Base-by-base conservation (phyloP, 2,113 vertebrate genomes). In the Chiloscyllium plagiosum region DNA sequence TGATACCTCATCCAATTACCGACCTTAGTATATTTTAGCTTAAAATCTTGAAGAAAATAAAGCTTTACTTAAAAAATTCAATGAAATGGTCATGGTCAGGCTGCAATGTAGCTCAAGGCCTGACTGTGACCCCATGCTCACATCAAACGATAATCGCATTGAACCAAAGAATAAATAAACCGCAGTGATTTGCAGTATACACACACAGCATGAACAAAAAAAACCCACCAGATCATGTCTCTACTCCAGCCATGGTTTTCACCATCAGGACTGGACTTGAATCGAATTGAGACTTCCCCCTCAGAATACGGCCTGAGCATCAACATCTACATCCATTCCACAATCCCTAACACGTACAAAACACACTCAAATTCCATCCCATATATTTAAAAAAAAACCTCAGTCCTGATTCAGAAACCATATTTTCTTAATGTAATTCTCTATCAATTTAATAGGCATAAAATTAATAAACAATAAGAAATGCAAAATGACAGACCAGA, bases 401-500 rank as follows among this genome's bases (percentile, higher is more conserved):
- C 12, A 7, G 50, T 52, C 56, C 87, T 61, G 89, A 33, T n/a
- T 92, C 6, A 37, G 50, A 90, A 90, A 90, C 52, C 52, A 65
- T 33, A 93, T 37, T 19, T 66, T 83, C 65, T 93, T 61, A 66
- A 66, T 66, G 89, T 19, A 93, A 33, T 37, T 93, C 66, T 61
- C n/a, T 66, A 37, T 65, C 56, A 61, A n/a, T 26, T 61, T 65
- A 65, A 61, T 56, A 61, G 61, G 89, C 33, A 33, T n/a, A 33
- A 65, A 92, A 92, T 80, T n/a, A 80, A 80, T 80, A 93, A 93
- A 93, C 61, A 93, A 33, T 37, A n/a, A 61, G 87, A 66, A 93
- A 37, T 6, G 33, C 65, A 66, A 93, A 93, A 66, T 93, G 33
- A 66, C 4, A 20, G 65, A 93, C 22, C 47, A 89, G 86, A 26